Conservation (phyloP, 2,797 vertebrate genomes). For the Mormyrus hasselquistii region DNA sequence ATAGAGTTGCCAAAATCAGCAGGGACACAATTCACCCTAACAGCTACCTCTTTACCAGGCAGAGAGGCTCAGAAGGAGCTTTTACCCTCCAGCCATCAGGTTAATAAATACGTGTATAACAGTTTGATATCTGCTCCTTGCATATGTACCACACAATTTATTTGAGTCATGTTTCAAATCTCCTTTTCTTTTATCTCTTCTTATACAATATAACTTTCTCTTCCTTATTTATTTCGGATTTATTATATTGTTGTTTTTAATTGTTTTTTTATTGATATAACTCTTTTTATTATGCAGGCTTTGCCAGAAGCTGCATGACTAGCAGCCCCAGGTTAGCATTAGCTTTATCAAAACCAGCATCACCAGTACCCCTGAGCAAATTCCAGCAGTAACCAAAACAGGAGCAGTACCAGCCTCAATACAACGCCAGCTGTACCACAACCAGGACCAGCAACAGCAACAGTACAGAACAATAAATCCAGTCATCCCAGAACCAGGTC, state of each 20-base stretch:
- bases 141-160: background rate
- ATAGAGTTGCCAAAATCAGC: background rate
- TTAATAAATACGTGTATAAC: background rate
- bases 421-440: background rate
- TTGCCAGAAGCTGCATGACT: background rate
- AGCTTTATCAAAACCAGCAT: background rate
- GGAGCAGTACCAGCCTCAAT: background rate
- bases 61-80: background rate
- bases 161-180: background rate
- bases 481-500: background rate
- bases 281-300: background rate
- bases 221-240: background rate
- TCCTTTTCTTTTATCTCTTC: background rate
- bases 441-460: background rate
- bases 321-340: background rate
- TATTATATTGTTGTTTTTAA: background rate
- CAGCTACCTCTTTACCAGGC: background rate
- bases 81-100: background rate
- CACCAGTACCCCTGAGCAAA: background rate
- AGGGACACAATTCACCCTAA: background rate
- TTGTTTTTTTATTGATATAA: background rate
- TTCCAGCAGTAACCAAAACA: background rate
- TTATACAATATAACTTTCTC: background rate
- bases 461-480: background rate
- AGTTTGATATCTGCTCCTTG: background rate